Percentiles rank a stretch among this genome's conserved stretches.
These are phyloP conservation scores for Polydrusus tereticollis DNA, from an alignment of 2,888 invertebrate species.

Conservation along the genomic window DNA sequence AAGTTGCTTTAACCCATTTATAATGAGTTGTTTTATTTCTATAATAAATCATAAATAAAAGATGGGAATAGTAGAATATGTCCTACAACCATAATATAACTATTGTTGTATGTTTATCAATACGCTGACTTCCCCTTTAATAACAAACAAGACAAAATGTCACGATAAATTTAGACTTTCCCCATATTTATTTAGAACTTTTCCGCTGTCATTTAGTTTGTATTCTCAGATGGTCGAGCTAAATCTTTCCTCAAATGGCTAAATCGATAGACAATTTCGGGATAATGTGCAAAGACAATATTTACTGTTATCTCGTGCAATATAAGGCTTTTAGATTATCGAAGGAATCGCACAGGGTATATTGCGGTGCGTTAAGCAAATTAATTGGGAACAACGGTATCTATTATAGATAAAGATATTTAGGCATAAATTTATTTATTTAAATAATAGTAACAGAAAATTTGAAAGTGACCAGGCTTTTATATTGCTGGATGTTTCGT, in stretches of 20 bases:
- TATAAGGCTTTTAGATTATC: constrained; percentile 18
- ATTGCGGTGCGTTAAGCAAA: not conserved
- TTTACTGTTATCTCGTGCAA: constrained; percentile 11
- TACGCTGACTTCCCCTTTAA: not conserved
- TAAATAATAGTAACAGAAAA: too few species aligned
- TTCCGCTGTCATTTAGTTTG: constrained; percentile 9
- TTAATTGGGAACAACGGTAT: too few species aligned
- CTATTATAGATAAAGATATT: too few species aligned
- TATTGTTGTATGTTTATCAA: not conserved
- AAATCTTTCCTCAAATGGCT: constrained; percentile 13
- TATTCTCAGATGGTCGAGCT: constrained; percentile 14
- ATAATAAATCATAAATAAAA: too few species aligned
- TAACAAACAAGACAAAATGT: not conserved
- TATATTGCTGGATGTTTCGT: too few species aligned
- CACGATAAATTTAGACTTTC: constrained; percentile 14
- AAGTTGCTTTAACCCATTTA: too few species aligned
- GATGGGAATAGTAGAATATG: too few species aligned
- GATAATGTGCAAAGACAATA: constrained; percentile 21
- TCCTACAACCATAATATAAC: too few species aligned
- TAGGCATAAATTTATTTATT: too few species aligned
- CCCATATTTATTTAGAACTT: constrained; percentile 14
- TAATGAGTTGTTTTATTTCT: too few species aligned
- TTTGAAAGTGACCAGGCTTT: too few species aligned
- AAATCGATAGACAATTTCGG: constrained; percentile 19
- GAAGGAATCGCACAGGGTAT: not conserved